Evolutionary conservation across 2,797 vertebrate species (phyloP), one percentile per base, ranked within the genome.

Genomic region (Macropodus opercularis): DNA sequence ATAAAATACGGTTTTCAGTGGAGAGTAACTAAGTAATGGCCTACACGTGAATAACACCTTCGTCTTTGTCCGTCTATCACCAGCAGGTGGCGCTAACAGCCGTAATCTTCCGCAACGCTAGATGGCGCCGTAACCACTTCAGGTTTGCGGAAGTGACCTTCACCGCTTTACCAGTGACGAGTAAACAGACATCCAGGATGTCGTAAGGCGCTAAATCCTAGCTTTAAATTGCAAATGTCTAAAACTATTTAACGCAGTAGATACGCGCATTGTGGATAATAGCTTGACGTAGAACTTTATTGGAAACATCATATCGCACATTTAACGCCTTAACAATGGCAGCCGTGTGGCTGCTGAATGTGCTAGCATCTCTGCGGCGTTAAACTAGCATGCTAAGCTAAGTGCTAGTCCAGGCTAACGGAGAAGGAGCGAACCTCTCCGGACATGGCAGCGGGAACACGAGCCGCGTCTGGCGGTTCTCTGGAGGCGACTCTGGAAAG

Each of bases 401-500:
- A 49, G 46, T 27, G 75, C 69, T 81, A 84, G 57, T 69, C 7
- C 1, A n/a, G 47, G 72, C 72, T 64, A 78, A 64, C 42, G 32
- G 27, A 29, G 27, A 29, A 10, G 10, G 56, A 49, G 11, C 9
- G 32, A 50, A 42, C 64, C 74, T 49, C 48, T 36, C 40, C 39
- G 53, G 78, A 65, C 68, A 96, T 96, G 95, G 95, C 95, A 93
- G 93, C 94, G 54, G 92, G 92, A 77, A 53, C 76, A 15, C 85
- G 73, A 40, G 27, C 72, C 60, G 70, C 85, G 29, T 58, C 69
- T 1, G 85, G 91, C 53, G 87, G 91, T 46, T 91, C 93, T 4
- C 74, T 98, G 36, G 96, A 98, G 89, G 93, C 94, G 1, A 87
- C 92, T 11, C 75, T 98, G 67, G 94, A 96, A 42, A 90, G 90